A percentile compares a stretch with the other conserved stretches of the same genome.
phyloP scores from a whole-genome alignment of 2,797 vertebrate genomes.

The Pempheris klunzingeri region DNA sequence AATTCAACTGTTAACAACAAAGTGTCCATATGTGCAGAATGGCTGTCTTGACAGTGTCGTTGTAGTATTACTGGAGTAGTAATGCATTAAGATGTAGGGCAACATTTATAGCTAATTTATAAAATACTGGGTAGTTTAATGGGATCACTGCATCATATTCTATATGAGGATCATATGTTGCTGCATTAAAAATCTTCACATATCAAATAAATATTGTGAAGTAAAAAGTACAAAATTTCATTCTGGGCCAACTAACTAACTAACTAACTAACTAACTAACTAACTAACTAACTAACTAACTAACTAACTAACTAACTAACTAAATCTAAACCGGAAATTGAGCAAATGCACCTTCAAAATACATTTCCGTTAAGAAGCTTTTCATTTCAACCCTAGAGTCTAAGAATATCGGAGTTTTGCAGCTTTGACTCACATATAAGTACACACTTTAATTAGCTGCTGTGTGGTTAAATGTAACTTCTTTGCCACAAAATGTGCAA shows the following conservation, averaged over 20 bases:
- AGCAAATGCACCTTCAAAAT: not conserved
- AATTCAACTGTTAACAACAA: not conserved
- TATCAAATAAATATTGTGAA: not conserved
- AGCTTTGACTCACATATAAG: accelerated
- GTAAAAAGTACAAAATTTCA: not conserved
- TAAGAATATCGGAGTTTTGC: accelerated
- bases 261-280: too few relatives aligned
- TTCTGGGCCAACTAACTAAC: too few relatives aligned
- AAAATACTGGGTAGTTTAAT: not conserved
- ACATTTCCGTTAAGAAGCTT: not conserved
- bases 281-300: too few relatives aligned
- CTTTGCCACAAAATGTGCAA: not conserved
- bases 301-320: too few relatives aligned
- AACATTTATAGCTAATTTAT: not conserved
- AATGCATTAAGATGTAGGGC: not conserved
- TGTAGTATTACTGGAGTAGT: not conserved
- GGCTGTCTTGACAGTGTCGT: too few relatives aligned
- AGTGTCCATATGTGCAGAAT: not conserved
- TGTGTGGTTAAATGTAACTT: not conserved
- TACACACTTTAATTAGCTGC: not conserved
- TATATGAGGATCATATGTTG: not conserved
- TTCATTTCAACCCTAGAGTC: not conserved
- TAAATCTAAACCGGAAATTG: slow-evolving; percentile 7
- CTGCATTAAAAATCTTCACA: not conserved
- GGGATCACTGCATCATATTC: not conserved